Conservation (phyloP, 2,888 invertebrate genomes). For the Acrocyrtus sp. region DNA sequence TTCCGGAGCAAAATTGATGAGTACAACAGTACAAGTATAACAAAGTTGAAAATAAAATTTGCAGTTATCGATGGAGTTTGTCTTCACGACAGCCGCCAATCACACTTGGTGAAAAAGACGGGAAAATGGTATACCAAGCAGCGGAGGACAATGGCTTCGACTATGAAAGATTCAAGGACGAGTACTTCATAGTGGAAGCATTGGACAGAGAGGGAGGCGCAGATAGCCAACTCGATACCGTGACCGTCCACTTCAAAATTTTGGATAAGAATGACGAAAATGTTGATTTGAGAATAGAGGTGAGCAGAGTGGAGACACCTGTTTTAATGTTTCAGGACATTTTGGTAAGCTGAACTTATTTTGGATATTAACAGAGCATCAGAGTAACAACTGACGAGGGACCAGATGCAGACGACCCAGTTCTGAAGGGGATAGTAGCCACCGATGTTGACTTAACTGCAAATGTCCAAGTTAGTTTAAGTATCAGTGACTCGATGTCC, state of each 20-base stretch:
- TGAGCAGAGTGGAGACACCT: background rate
- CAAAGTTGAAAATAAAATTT: background rate
- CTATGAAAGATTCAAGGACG: slow-evolving; percentile 72
- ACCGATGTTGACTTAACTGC: slow-evolving; percentile 12
- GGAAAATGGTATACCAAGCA: slow-evolving; percentile 72
- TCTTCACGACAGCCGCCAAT: slow-evolving; percentile 26
- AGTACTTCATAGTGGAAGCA: slow-evolving; percentile 68
- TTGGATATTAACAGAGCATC: too few relatives aligned
- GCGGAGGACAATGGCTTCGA: slow-evolving; percentile 71
- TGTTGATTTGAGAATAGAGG: slow-evolving; percentile 31
- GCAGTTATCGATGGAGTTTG: slow-evolving; percentile 35
- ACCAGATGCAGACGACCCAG: background rate
- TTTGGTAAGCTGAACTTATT: too few relatives aligned
- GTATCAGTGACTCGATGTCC: background rate
- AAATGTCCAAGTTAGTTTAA: background rate
- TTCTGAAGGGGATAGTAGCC: background rate
- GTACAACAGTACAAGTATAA: too few relatives aligned
- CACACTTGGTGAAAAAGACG: slow-evolving; percentile 70
- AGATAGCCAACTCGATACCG: background rate
- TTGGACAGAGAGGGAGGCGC: slow-evolving; percentile 64
- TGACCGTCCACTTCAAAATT: slow-evolving; percentile 19
- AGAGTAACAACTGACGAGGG: background rate
- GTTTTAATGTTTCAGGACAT: too few relatives aligned
- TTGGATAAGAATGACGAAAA: slow-evolving; percentile 36
- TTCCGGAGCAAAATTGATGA: too few relatives aligned